Evolutionary conservation across 2,113 vertebrate species (phyloP), one percentile per base, ranked within the genome.

Genomic region (Alethe diademata): DNA sequence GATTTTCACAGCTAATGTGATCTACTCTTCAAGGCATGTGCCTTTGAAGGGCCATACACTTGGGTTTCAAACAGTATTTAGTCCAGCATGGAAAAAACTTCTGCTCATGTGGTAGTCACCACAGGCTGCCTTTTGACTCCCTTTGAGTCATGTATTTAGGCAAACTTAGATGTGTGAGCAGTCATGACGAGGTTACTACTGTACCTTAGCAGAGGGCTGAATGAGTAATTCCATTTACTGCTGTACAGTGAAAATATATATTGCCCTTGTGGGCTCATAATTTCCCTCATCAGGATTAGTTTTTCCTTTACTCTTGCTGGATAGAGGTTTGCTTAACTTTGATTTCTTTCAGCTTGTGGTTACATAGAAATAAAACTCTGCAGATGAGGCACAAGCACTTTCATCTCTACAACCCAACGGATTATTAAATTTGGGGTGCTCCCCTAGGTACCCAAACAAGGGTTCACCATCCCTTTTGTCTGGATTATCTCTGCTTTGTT

Each of bases 401-500:
- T 91, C 88, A 80, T 61, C 70, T 95, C 94, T 90, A 95, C 88
- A 95, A 72, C 36, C 56, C 54, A 35, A 95, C 67, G 93, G 81
- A 88, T 94, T 94, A 93, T 94, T 94, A 91, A 50, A 81, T 88
- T 90, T 95, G 94, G 69, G 93, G 97, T 76, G 82, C 79, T 92
- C 90, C 72, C 57, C 95, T 85, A 42, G 88, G 92, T 67, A 89
- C 51, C 43, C 78, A 95, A 86, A 78, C 28, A 38, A 93, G 92
- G 92, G 66, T 88, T 90, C 73, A 92, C 88, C 86, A 86, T 97
- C 96, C 64, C n/a, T 72, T n/a, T 79, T 50, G 67, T 94, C 94
- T 96, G 92, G 93, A 97, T 97, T 95, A 78, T 85, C 95, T 97
- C 94, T 73, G 95, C 94, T 86, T 87, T 76, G 50, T 88, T 94